Conservation (phyloP, 37 sponge, comb jelly and placozoan genomes). For the Hexactinellida sp. region DNA sequence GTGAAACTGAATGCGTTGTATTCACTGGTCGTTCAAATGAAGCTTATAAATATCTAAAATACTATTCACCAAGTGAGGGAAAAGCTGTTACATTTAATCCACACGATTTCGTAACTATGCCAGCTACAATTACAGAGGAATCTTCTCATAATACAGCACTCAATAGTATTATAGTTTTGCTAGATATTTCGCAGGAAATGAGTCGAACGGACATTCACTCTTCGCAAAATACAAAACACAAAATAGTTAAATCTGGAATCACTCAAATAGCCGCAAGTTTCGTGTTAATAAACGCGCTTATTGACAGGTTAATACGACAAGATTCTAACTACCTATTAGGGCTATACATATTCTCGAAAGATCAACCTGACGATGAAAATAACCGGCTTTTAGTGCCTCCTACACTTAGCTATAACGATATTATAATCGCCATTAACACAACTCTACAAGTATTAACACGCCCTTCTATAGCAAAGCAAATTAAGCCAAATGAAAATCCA, state of each 20-base stretch:
- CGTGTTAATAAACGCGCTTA: neutral
- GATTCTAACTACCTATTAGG: neutral
- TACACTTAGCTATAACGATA: neutral
- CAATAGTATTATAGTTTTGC: neutral
- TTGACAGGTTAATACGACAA: neutral
- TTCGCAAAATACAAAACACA: neutral
- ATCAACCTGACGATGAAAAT: neutral
- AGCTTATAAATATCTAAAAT: slow-evolving; percentile 2
- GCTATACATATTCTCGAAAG: neutral
- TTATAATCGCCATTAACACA: neutral
- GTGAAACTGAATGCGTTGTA: neutral
- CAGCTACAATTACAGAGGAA: neutral
- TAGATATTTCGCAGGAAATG: neutral
- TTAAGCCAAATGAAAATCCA: neutral
- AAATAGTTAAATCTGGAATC: neutral
- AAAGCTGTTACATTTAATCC: neutral
- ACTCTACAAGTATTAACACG: neutral
- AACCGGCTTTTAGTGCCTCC: neutral
- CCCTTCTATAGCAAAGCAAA: neutral
- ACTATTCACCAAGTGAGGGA: neutral
- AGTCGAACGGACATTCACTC: neutral
- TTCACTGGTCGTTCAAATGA: neutral
- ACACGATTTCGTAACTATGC: neutral
- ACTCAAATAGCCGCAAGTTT: neutral
- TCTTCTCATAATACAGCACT: neutral